Conservation (phyloP, 2,113 vertebrate genomes). For the Phodopus roborovskii region DNA sequence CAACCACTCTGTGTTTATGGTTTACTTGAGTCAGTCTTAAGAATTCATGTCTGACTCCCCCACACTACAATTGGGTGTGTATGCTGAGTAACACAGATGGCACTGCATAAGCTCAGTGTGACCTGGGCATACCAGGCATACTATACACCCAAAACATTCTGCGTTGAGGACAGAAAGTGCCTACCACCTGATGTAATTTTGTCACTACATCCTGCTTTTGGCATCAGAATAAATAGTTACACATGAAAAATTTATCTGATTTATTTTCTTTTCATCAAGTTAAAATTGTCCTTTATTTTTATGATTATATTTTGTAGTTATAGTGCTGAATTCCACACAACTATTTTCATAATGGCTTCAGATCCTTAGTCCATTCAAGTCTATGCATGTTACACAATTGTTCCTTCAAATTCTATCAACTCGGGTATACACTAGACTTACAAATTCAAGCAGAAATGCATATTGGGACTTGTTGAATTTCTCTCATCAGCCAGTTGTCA, state of each 20-base stretch:
- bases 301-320: background rate
- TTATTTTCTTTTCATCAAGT: background rate
- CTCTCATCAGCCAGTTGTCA: background rate
- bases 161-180: background rate
- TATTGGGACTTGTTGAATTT: background rate
- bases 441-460: background rate
- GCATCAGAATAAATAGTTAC: background rate
- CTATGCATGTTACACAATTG: background rate
- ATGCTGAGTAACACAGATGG: background rate
- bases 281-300: background rate
- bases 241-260: background rate
- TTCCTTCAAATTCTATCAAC: background rate
- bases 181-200: background rate
- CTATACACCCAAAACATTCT: background rate
- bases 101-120: background rate
- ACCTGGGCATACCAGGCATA: background rate
- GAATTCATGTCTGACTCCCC: background rate
- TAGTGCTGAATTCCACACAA: background rate
- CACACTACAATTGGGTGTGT: background rate
- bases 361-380: background rate
- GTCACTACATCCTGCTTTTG: background rate
- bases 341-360: background rate
- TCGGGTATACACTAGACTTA: background rate
- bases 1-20: background rate
- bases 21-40: background rate